Evolutionary conservation across 2,888 invertebrate genomes (phyloP), one percentile per base, ranked within the genome.

Genomic region (Cheilosia impressa): DNA sequence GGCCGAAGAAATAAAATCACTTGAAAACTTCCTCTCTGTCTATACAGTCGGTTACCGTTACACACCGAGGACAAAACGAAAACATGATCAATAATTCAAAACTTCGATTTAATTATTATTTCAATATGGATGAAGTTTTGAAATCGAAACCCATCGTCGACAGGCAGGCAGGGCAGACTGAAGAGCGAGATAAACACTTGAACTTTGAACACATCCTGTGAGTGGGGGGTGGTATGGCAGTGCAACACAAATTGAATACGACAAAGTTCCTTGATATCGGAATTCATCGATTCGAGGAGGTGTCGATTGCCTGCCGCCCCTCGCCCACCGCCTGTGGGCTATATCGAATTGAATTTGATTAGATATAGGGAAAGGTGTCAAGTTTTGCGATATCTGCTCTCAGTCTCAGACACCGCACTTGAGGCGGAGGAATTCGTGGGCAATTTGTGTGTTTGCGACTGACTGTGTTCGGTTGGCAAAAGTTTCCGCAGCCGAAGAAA

Each of bases 41-140:
- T 13, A 22, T 24, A 4, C 34, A 47, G 13, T 13, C 10, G 22
- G 52, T 24, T 52, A 22, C 22, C 50, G 45, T 47, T 17, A 47
- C 19, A 31, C 9, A n/a, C 10, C 47, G 19, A 15, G 38, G 31
- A 22, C 38, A 13, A 13, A n/a, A 27, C 50, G 77, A 69, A 55
- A 71, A 78, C 78, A 78, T 71, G 78, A 78, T 78, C 78, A 78
- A 78, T 71, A 78, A 78, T 78, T 78, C 69, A 78, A 62, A 69
- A 78, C 55, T 71, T 71, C 63, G 63, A 78, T 78, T 78, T 78
- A 78, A 78, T 78, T 78, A 71, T 78, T 78, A 78, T 78, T 78
- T 71, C 69, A 78, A 78, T 78, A 68, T 45, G 66, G 76, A 60
- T 52, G 76, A 68, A 76, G 76, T 68, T 76, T 60, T 60, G 66